Percentiles rank a stretch among this genome's conserved stretches.
phyloP scores from a whole-genome alignment of 2,113 vertebrate genomes.

The Clarias gariepinus region DNA sequence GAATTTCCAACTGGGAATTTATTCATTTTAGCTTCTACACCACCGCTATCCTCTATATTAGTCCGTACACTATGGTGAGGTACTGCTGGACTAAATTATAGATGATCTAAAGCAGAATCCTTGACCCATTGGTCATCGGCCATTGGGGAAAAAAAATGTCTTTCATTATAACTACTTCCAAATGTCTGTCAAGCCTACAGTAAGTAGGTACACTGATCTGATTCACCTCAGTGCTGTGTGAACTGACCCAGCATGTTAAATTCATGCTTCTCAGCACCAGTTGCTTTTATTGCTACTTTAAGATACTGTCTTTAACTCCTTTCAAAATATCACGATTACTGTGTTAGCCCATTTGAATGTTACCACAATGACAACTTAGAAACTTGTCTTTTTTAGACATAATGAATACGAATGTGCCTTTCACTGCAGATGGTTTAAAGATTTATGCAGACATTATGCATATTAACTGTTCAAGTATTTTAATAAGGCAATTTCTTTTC shows the following conservation, averaged over 20 bases:
- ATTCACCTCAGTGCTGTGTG: background rate
- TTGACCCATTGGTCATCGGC: background rate
- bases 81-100: background rate
- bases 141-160: background rate
- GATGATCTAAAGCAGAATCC: background rate
- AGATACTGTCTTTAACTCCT: background rate
- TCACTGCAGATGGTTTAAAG: background rate
- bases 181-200: background rate
- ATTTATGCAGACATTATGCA: background rate
- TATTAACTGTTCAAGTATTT: background rate
- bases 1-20: conserved; percentile 6
- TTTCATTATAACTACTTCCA: background rate
- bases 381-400: background rate
- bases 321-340: background rate
- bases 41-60: background rate
- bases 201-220: background rate
- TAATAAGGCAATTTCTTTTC: background rate
- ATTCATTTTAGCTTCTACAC: background rate
- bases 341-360: background rate
- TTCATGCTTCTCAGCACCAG: background rate
- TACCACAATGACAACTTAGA: background rate
- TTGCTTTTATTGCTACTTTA: background rate
- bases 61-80: background rate
- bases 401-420: background rate
- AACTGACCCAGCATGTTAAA: background rate